Conservation (phyloP, 1,140 invertebrate species). For the Chrysomallon squamiferum region DNA sequence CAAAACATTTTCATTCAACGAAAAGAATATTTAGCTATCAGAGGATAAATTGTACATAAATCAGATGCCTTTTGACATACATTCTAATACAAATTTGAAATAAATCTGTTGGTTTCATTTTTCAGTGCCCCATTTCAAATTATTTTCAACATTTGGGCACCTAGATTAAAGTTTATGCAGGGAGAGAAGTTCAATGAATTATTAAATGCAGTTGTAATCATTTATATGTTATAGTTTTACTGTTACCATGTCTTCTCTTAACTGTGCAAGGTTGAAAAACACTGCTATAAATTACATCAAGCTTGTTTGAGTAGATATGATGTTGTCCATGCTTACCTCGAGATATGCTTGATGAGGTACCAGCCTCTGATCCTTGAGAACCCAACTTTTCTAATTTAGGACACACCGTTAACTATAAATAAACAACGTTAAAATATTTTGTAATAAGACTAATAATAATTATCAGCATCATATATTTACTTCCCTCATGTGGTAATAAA, state of each 20-base stretch:
- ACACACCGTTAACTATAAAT: background rate
- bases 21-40: background rate
- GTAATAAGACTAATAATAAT: background rate
- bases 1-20: background rate
- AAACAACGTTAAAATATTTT: background rate
- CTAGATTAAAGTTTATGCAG: no score
- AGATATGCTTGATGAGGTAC: slow-evolving; percentile 47
- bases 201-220: no score
- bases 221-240: no score
- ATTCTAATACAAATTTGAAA: background rate
- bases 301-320: no score
- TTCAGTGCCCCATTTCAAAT: background rate
- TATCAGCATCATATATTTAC: background rate
- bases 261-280: no score
- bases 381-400: slow-evolving; percentile 27
- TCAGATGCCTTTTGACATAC: background rate
- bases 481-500: background rate
- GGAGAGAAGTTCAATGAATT: no score
- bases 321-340: slow-evolving; percentile 35
- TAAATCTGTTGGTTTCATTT: background rate
- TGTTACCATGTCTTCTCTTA: no score
- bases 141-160: no score
- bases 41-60: background rate
- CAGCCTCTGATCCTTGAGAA: slow-evolving; percentile 50
- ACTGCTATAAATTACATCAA: no score